Evolutionary conservation across 2,113 vertebrate species (phyloP).

Genomic region (Talpa occidentalis): DNA sequence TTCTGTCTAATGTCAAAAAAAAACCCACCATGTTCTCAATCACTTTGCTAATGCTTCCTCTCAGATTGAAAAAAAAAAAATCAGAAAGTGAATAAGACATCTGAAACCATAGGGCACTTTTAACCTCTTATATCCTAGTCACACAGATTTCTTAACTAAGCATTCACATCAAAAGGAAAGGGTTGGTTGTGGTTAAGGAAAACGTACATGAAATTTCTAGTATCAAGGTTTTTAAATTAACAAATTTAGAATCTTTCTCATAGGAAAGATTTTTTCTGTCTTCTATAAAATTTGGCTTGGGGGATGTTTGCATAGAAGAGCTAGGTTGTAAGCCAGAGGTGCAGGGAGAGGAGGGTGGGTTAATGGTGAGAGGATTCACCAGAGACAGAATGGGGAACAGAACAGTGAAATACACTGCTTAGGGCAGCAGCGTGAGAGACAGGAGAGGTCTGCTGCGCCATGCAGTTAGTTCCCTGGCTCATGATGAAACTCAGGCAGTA

Average conservation of each 20-base stretch:
- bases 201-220: not conserved
- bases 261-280: not conserved
- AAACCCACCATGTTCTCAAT: not conserved
- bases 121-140: not conserved
- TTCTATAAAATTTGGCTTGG: not conserved
- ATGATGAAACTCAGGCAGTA: too few relatives aligned
- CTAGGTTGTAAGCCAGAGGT: too few relatives aligned
- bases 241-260: not conserved
- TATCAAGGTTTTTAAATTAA: slow-evolving; percentile 35
- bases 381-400: too few relatives aligned
- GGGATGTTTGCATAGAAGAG: too few relatives aligned
- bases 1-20: not conserved
- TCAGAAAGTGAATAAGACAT: slow-evolving; percentile 11
- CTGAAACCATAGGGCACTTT: slow-evolving; percentile 17
- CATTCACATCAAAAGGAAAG: slow-evolving; percentile 33
- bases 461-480: too few relatives aligned
- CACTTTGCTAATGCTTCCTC: not conserved
- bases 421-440: too few relatives aligned
- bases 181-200: not conserved
- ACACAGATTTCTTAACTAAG: slow-evolving; percentile 20
- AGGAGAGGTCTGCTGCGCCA: too few relatives aligned
- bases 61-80: slow-evolving; percentile 10
- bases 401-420: too few relatives aligned
- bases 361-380: too few relatives aligned
- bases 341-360: too few relatives aligned